Base-by-base conservation (phyloP, 2,888 invertebrate genomes). In the Catocala fraxini region DNA sequence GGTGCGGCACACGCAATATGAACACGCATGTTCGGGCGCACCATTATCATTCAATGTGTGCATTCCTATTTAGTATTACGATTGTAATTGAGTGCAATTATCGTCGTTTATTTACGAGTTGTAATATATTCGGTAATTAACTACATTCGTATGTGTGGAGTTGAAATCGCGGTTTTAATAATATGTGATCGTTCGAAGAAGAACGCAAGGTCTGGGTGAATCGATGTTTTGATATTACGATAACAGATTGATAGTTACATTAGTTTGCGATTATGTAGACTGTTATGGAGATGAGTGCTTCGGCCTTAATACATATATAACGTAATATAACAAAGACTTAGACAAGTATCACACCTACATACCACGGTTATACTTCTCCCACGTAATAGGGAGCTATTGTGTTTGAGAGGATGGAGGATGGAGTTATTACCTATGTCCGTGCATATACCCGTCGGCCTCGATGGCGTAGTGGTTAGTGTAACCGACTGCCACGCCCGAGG, bases 1-100 rank as follows among this genome's bases (percentile, higher is more conserved):
- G 69, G 68, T 46, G 76, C 35, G 66, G 39, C 63, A 49, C 76
- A 78, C 79, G 76, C 76, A 47, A 73, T 4, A 0, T 7, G 25
- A 51, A 56, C 76, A 78, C 67, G 65, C 61, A 45, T 46, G 9
- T 47, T 33, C 34, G 6, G 35, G 48, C 64, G 59, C 59, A 6
- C 51, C 61, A 62, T 51, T 63, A 63, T 52, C 52, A 59, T 59
- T 55, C 49, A 2, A 39, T 13, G 13, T 43, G 33, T 56, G 72
- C 65, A 72, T 72, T 69, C 62, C 63, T 60, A 65, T 65, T 68
- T 15, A 42, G 51, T 48, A 53, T 52, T 45, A 49, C 10, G 13
- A 51, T 39, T 54, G 49, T 75, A 72, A 70, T 75, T 65, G 58
- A 35, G 41, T 55, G 12, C 46, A 64, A 71, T 75, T 63, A 68